Evolutionary conservation across 2,888 invertebrate genomes (phyloP), one percentile per base, ranked within the genome.

Genomic region (Tiliacea citrago): DNA sequence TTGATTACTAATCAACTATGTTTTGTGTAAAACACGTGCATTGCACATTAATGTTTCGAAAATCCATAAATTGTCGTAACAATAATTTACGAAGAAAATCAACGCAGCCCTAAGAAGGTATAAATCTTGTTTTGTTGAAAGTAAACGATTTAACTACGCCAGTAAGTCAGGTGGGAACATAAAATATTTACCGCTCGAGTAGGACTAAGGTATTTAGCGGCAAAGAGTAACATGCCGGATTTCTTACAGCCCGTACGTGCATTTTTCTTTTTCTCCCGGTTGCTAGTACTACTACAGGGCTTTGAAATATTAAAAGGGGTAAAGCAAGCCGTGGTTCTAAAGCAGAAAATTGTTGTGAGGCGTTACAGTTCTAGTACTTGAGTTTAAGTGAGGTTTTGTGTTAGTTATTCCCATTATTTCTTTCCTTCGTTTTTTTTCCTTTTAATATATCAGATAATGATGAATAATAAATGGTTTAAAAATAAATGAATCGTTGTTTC

Each of bases 161-260:
- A 84, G 84, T 88, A 88, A 90, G 89, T 88, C 89, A 90, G 90
- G 89, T 88, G 87, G 84, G 83, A 81, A 88, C 91, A 91, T 93
- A 93, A 92, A 93, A 92, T 92, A 93, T 93, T 92, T 91, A 93
- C 91, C 85, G 87, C 88, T 88, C 81, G 87, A 88, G 88, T 91
- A 88, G 89, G 90, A 90, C 87, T 91, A 89, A 91, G 91, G 90
- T 93, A 92, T 93, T 92, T 92, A 93, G 88, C 86, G 82, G 85
- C 86, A 87, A 78, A 73, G 78, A 85, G 88, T 87, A 88, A 87
- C 83, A 88, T 85, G 87, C 84, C 69, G 89, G 90, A 89, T 91
- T 92, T 91, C 90, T 90, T 90, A 81, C 81, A 84, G 74, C 55
- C 58, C 68, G 71, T 71, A 79, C 83, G 82, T 89, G 87, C 88